Conservation (phyloP, 2,888 invertebrate species). For the Sepioteuthis lessoniana region DNA sequence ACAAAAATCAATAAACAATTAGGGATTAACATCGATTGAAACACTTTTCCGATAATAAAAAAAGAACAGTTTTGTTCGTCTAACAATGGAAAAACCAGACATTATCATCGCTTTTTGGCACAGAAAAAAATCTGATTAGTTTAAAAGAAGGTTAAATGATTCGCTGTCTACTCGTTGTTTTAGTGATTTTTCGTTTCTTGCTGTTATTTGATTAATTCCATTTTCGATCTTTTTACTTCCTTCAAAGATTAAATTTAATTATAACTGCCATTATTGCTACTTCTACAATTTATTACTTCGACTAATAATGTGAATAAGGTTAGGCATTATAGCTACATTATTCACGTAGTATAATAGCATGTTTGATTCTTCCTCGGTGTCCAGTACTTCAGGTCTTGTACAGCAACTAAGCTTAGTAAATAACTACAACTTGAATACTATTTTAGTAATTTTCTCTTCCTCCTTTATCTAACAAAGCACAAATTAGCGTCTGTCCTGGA, state of each 20-base stretch:
- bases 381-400: too few relatives aligned
- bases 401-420: too few relatives aligned
- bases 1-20: background rate
- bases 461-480: too few relatives aligned
- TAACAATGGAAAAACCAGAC: background rate
- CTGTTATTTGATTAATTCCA: background rate
- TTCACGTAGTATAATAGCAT: too few relatives aligned
- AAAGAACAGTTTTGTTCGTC: background rate
- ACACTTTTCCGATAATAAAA: too few relatives aligned
- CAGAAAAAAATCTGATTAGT: background rate
- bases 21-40: background rate
- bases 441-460: too few relatives aligned
- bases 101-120: background rate
- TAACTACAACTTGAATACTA: too few relatives aligned
- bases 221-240: background rate
- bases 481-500: too few relatives aligned
- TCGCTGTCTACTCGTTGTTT: too few relatives aligned
- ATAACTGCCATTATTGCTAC: background rate
- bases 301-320: background rate
- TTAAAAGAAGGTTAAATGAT: too few relatives aligned
- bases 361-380: too few relatives aligned
- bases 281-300: background rate
- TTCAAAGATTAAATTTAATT: background rate
- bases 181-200: background rate
- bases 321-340: too few relatives aligned